Evolutionary conservation across 2,797 vertebrate genomes (phyloP), one percentile per base, ranked within the genome.

Genomic region (Eulemur coronatus): DNA sequence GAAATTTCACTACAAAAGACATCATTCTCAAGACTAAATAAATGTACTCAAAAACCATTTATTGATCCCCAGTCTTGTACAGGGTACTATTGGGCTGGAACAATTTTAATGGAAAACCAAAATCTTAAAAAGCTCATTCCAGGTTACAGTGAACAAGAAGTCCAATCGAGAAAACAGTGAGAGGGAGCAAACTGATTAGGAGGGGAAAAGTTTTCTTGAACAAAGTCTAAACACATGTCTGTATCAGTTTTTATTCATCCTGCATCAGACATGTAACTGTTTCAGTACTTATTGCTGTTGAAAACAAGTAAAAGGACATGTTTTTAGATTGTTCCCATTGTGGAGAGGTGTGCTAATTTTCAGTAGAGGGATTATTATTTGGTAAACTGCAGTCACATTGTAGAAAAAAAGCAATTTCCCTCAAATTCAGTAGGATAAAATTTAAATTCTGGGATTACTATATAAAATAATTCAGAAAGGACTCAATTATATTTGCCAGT

Each of bases 11-110:
- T 43, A 70, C 67, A 41, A 81, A 93, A 93, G 38, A 59, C 67
- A 35, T 46, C 43, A 38, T 89, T 94, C 80, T 4, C 55, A 92
- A 87, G 43, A 52, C 50, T 48, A 67, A 98, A 97, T 98, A 98
- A 98, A 98, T 85, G 20, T 35, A 89, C 43, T 91, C 63, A 59
- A 72, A 95, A 81, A 33, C 33, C n/a, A 50, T 17, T 59, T 20
- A 5, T 63, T 55, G 50, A 48, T 72, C 50, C 70, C 52, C 4
- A 24, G 4, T 85, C 43, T 59, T 94, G 7, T 95, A 11, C 26
- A 87, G 63, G 8, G 43, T 55, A 75, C 33, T 73, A 38, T 17
- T n/a, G 48, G 48, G 14, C 33, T 90, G 8, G 63, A 43, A 84
- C 52, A 9, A 38, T 90, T 95, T 82, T 76, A n/a, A 20, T 82